Evolutionary conservation across 2,888 invertebrate genomes (phyloP).

Genomic region (Erannis defoliaria): DNA sequence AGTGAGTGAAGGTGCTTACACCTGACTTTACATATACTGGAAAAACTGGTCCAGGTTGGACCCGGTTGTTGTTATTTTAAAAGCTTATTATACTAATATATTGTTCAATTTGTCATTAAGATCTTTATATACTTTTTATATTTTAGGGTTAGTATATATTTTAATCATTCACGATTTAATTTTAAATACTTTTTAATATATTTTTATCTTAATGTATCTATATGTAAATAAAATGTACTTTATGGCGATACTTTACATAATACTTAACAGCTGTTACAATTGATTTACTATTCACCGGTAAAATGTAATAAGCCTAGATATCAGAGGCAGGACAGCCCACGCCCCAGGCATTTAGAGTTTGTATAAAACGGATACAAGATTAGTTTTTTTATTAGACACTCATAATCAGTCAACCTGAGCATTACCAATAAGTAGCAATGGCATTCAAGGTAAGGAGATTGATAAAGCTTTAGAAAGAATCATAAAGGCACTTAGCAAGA

Average conservation of each 20-base stretch:
- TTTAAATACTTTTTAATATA: too few species aligned
- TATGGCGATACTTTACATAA: not conserved
- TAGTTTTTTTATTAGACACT: constrained; percentile 34
- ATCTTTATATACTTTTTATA: too few species aligned
- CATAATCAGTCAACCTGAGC: constrained; percentile 32
- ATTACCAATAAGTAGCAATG: constrained; percentile 40
- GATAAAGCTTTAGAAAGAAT: not conserved
- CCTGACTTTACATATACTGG: too few species aligned
- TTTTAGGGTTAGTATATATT: too few species aligned
- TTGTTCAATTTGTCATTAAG: too few species aligned
- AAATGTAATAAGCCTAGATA: constrained; percentile 25
- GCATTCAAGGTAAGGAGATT: constrained; percentile 41
- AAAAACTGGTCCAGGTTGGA: too few species aligned
- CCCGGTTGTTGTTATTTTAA: too few species aligned
- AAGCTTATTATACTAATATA: too few species aligned
- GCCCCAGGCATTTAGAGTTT: constrained; percentile 38
- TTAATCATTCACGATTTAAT: too few species aligned
- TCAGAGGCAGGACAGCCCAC: constrained; percentile 11
- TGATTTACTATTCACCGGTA: constrained; percentile 5
- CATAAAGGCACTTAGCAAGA: not conserved
- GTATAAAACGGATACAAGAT: constrained; percentile 41
- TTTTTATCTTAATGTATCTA: too few species aligned
- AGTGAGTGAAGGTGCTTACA: too few species aligned
- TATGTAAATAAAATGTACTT: too few species aligned
- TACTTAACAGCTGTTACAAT: constrained; percentile 2